A percentile compares a stretch with the other conserved stretches of the same genome.
phyloP scores from a whole-genome alignment of 2,113 vertebrate species.

The Sceloporus tristichus region DNA sequence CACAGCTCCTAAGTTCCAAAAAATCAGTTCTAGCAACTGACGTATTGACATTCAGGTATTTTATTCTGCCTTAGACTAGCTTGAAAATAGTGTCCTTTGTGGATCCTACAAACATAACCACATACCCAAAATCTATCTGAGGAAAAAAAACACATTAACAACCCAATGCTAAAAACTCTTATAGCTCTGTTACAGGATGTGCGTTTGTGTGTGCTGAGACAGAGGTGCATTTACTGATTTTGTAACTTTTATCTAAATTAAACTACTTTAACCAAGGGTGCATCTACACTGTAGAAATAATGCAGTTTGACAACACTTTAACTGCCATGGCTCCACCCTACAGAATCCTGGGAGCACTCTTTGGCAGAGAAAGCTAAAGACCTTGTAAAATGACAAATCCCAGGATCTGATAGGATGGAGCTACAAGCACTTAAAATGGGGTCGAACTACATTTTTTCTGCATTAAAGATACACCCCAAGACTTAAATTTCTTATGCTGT shows the following conservation, averaged over 20 bases:
- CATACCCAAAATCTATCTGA: not conserved
- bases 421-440: too few relatives aligned
- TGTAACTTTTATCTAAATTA: constrained; percentile 24
- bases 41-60: not conserved
- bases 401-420: too few relatives aligned
- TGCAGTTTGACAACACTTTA: too few relatives aligned
- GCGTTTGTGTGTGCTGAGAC: not conserved
- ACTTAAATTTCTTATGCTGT: too few relatives aligned
- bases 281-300: too few relatives aligned
- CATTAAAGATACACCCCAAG: too few relatives aligned
- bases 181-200: not conserved
- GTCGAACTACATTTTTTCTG: too few relatives aligned
- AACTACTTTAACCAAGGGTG: constrained; percentile 28
- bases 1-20: not conserved
- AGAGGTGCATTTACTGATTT: not conserved
- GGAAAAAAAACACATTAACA: not conserved
- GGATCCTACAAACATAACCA: not conserved
- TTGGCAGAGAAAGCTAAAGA: too few relatives aligned
- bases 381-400: too few relatives aligned
- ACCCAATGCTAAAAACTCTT: not conserved
- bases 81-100: not conserved
- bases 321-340: too few relatives aligned
- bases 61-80: not conserved
- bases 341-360: too few relatives aligned
- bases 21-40: not conserved